Percentiles rank a stretch among this genome's conserved stretches.
These are phyloP conservation scores for Drosophila melanogaster DNA, from an alignment of 1,140 invertebrate species.

Conservation along the genomic window DNA sequence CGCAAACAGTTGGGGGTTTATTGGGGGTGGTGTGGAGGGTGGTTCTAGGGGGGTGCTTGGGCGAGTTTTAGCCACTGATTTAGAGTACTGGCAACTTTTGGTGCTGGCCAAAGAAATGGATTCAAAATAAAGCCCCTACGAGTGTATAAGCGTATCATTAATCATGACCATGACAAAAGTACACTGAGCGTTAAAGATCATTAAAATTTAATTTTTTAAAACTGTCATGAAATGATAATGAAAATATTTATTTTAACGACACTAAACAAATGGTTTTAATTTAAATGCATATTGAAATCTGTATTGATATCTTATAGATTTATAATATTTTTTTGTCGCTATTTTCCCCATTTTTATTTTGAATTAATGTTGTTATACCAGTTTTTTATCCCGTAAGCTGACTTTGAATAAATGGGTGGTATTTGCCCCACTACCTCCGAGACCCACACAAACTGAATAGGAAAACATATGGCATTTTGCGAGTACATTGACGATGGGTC, in stretches of 20 bases:
- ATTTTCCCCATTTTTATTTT: not conserved
- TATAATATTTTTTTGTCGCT: not conserved
- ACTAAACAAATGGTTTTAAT: no score
- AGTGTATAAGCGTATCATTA: slow-evolving; percentile 15
- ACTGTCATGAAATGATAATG: no score
- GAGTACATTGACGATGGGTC: slow-evolving; percentile 67
- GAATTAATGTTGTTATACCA: not conserved
- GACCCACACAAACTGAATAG: not conserved
- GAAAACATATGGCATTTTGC: slow-evolving; percentile 63
- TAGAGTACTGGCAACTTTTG: slow-evolving; percentile 34
- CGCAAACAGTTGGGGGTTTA: slow-evolving; percentile 57
- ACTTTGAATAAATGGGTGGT: not conserved
- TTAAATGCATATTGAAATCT: no score
- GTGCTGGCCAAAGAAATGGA: slow-evolving; percentile 26
- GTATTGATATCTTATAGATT: not conserved
- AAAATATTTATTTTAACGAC: no score
- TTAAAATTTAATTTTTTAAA: no score
- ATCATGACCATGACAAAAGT: slow-evolving; percentile 12
- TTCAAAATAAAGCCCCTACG: slow-evolving; percentile 16
- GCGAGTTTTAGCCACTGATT: slow-evolving; percentile 50
- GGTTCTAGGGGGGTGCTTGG: not conserved
- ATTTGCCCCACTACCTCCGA: not conserved
- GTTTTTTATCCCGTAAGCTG: not conserved
- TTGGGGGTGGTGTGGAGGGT: slow-evolving; percentile 1
- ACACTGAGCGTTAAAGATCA: not conserved